A percentile compares a stretch with the other conserved stretches of the same genome.
Evolutionary conservation across 1,140 invertebrate species (phyloP).

Genomic region (Hycleus phaleratus): DNA sequence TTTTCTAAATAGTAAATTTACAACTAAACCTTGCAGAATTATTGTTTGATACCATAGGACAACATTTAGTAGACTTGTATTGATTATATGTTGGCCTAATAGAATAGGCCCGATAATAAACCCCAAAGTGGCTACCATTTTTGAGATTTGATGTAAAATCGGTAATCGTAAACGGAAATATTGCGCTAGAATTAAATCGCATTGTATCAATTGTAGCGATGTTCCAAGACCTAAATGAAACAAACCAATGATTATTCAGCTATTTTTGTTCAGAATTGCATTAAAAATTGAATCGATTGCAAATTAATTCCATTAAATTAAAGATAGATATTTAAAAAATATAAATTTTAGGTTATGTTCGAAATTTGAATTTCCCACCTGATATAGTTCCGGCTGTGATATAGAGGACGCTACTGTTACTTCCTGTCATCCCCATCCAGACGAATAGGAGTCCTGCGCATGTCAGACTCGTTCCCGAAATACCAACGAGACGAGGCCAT

Average conservation of each 20-base stretch:
- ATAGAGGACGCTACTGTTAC: slow-evolving; percentile 13
- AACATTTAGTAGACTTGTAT: slow-evolving; percentile 22
- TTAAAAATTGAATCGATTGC: too few relatives aligned
- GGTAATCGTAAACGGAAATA: slow-evolving; percentile 35
- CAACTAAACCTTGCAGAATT: slow-evolving; percentile 31
- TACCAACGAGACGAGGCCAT: slow-evolving; percentile 34
- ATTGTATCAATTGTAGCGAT: slow-evolving; percentile 32
- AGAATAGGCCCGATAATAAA: slow-evolving; percentile 30
- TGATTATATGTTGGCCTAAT: slow-evolving; percentile 28
- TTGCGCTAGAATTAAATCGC: slow-evolving; percentile 34
- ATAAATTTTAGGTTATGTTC: not conserved
- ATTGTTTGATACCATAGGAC: slow-evolving; percentile 37
- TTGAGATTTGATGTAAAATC: slow-evolving; percentile 24
- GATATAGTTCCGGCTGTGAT: slow-evolving; percentile 27
- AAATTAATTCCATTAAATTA: too few relatives aligned
- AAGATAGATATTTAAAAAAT: not conserved
- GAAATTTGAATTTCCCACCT: slow-evolving; percentile 20
- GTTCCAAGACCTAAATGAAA: slow-evolving; percentile 32
- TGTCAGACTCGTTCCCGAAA: slow-evolving; percentile 31
- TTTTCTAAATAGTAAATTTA: slow-evolving; percentile 31
- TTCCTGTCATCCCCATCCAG: slow-evolving; percentile 32
- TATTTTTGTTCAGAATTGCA: too few relatives aligned
- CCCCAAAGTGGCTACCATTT: slow-evolving; percentile 23
- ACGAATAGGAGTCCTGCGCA: slow-evolving; percentile 37
- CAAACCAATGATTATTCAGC: too few relatives aligned